Conservation (phyloP, 1,140 invertebrate species). For the Trichomalopsis sarcophagae region DNA sequence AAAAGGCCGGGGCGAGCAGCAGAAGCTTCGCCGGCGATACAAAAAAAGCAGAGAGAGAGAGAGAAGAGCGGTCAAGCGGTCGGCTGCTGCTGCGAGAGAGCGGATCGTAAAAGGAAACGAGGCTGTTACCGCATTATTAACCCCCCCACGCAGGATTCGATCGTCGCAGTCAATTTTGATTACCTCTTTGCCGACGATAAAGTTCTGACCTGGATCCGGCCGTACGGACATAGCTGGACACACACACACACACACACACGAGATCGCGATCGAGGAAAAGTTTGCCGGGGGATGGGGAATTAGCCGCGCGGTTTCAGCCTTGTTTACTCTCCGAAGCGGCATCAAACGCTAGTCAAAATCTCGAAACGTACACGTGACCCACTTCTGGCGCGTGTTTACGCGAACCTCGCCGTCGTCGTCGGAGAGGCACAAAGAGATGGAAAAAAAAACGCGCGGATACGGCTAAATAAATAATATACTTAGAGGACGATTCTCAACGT, state of each 20-base stretch:
- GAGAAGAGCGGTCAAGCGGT: constrained; percentile 13
- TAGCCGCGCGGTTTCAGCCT: neutral
- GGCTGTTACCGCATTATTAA: constrained; percentile 44
- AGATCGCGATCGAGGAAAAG: neutral
- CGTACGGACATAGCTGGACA: too few relatives aligned
- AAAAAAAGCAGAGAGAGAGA: neutral
- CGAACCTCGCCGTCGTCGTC: too few relatives aligned
- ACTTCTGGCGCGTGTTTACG: too few relatives aligned
- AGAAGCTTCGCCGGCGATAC: neutral
- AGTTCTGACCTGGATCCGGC: neutral
- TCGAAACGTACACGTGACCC: too few relatives aligned
- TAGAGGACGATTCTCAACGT: neutral
- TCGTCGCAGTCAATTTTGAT: constrained; percentile 47
- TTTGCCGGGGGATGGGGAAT: neutral
- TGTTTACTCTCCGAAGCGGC: neutral
- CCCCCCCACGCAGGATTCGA: constrained; percentile 15
- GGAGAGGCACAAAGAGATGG: neutral
- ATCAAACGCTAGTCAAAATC: too few relatives aligned
- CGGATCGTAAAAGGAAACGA: constrained; percentile 35
- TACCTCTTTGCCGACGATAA: constrained; percentile 27
- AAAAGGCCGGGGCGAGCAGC: neutral
- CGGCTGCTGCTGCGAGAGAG: too few relatives aligned
- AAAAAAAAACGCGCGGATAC: neutral
- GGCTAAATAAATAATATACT: neutral
- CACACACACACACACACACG: neutral